Percentiles rank a stretch among this genome's conserved stretches.
These are phyloP conservation scores for Melieria omissa DNA, from an alignment of 2,888 invertebrate species.

Conservation along the genomic window DNA sequence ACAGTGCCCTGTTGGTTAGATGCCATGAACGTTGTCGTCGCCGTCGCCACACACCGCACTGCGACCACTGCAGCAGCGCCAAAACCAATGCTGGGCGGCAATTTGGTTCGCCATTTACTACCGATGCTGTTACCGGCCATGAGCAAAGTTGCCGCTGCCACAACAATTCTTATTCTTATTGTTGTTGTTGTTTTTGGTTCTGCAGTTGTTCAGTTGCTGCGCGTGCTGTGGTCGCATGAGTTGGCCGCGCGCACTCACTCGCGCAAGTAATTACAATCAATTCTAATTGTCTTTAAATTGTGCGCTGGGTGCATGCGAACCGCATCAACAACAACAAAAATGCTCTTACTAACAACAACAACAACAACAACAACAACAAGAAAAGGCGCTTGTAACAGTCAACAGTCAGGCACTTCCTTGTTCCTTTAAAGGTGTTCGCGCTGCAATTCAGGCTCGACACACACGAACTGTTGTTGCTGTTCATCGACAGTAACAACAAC, in stretches of 20 bases:
- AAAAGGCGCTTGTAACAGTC: neutral
- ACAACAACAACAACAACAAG: constrained; percentile 21
- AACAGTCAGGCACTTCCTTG: constrained; percentile 43
- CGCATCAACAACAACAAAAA: constrained; percentile 51
- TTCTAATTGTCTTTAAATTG: constrained; percentile 61
- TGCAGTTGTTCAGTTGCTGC: neutral
- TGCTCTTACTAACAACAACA: constrained; percentile 27
- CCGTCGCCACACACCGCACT: too few relatives aligned
- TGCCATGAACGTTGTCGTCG: too few relatives aligned
- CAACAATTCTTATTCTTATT: constrained; percentile 2
- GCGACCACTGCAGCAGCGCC: too few relatives aligned
- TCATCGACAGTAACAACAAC: neutral
- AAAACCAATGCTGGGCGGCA: too few relatives aligned
- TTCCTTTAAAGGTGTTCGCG: constrained; percentile 49
- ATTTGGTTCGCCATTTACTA: constrained; percentile 1
- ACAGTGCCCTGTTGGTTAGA: too few relatives aligned
- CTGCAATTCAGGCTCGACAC: constrained; percentile 21
- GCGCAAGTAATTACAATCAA: constrained; percentile 61
- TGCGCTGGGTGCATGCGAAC: constrained; percentile 43
- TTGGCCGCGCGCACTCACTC: constrained; percentile 40
- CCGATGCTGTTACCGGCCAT: constrained; percentile 18
- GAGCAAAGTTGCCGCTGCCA: too few relatives aligned
- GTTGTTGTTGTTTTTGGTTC: neutral
- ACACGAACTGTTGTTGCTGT: neutral
- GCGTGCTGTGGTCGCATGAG: too few relatives aligned